Percentiles rank a stretch among this genome's conserved stretches.
These are phyloP conservation scores for Urocolius indicus DNA, from an alignment of 2,113 vertebrate species.

Conservation along the genomic window DNA sequence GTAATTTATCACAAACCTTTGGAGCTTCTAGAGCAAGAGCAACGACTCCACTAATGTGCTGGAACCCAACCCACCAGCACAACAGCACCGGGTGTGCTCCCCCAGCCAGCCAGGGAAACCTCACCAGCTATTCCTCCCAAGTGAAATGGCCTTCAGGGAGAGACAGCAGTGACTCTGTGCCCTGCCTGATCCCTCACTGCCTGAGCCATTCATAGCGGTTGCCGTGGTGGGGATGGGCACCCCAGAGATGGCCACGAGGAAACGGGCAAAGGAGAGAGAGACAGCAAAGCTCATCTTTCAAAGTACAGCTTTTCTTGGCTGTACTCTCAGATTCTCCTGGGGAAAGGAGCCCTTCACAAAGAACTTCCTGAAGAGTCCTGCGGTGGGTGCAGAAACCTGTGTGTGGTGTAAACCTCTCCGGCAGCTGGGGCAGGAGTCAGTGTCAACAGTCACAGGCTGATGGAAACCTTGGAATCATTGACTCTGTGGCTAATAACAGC, in stretches of 20 bases:
- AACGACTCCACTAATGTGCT: not conserved
- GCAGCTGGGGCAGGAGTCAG: not conserved
- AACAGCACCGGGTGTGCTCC: not conserved
- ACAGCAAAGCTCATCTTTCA: not conserved
- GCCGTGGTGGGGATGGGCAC: rapidly evolving
- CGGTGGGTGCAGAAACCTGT: not conserved
- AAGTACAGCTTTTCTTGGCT: too few relatives aligned
- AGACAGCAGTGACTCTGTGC: not conserved
- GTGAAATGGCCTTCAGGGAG: not conserved
- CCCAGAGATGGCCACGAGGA: not conserved
- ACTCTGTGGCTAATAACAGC: not conserved
- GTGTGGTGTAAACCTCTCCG: not conserved
- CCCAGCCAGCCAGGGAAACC: not conserved
- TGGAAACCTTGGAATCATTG: not conserved
- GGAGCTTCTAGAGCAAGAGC: not conserved
- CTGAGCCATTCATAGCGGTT: rapidly evolving
- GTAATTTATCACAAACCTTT: not conserved
- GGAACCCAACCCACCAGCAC: not conserved
- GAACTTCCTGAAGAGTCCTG: not conserved
- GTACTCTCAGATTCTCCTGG: not conserved
- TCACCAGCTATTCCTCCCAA: not conserved
- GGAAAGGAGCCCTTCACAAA: not conserved
- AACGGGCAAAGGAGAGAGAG: too few relatives aligned
- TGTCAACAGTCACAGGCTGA: not conserved
- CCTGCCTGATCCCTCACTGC: not conserved